Evolutionary conservation across 2,113 vertebrate species (phyloP), one percentile per base, ranked within the genome.

Genomic region (Turdus rufiventris): DNA sequence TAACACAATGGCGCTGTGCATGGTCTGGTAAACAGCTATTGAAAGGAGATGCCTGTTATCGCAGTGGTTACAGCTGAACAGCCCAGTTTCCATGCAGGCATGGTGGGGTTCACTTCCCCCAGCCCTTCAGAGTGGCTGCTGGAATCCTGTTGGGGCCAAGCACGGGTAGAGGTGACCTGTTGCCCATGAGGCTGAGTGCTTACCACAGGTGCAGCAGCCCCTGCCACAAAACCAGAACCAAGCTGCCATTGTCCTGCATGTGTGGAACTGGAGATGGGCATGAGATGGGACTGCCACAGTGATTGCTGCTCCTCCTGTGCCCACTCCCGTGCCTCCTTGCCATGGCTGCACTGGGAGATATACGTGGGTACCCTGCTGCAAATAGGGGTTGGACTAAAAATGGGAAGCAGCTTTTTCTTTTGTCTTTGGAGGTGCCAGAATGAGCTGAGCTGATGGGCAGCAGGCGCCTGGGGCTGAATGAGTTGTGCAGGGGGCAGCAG

Each of bases 11-110:
- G 73, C 56, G 6, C 58, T 45, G 82, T 85, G 75, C 45, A 67
- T 43, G 29, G 87, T 78, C 88, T 97, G 85, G 96, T 98, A 97
- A 97, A 95, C 93, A 93, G 88, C 88, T 93, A 85, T 74, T 57
- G 81, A 79, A 93, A 93, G 21, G 74, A 74, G 95, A 53, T 87
- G 94, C 75, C 77, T 18, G 3, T 80, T 82, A 18, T n/a, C 20
- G 36, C 57, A 72, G 83, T 92, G 79, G 72, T 60, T 95, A 21
- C 81, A 77, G 89, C 62, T 81, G 86, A 80, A 78, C 58, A 67
- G 51, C 82, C 60, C 18, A 0, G 3, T 84, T 89, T 78, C 89
- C 65, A 13, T 19, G 31, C 26, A 45, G 82, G 53, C 40, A 10
- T 0, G 5, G 51, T 18, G 77, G 88, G 9, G 36, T 80, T 70